phyloP scores from a whole-genome alignment of 1,140 invertebrate species.

The Grapholita molesta region DNA sequence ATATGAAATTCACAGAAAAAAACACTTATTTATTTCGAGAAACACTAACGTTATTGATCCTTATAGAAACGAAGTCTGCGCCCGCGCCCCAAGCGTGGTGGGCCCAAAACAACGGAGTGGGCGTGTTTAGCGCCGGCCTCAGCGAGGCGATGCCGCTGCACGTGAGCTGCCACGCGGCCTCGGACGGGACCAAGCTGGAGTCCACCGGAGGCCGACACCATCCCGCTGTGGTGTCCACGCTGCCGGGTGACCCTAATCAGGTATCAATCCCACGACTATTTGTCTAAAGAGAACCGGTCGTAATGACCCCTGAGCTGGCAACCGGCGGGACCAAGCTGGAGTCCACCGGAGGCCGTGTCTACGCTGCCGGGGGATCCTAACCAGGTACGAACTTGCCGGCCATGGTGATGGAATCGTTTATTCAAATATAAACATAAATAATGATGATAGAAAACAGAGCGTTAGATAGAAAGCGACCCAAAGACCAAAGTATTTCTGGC shows the following conservation, averaged over 20 bases:
- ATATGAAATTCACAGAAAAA: too few species aligned
- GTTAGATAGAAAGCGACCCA: too few species aligned
- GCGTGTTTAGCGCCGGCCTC: slow-evolving; percentile 73
- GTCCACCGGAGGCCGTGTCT: slow-evolving; percentile 51
- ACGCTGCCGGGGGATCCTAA: slow-evolving; percentile 38
- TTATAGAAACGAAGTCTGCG: slow-evolving; percentile 28
- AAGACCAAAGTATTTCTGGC: too few species aligned
- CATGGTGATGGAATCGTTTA: too few species aligned
- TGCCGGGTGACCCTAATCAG: slow-evolving; percentile 39
- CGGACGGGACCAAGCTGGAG: slow-evolving; percentile 84
- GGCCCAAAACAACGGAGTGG: slow-evolving; percentile 51
- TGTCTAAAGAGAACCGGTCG: too few species aligned
- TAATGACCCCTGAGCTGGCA: slow-evolving; percentile 83
- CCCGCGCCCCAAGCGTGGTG: slow-evolving; percentile 41
- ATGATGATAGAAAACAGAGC: too few species aligned
- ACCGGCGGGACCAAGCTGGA: slow-evolving; percentile 83
- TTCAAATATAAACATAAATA: too few species aligned
- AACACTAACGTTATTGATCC: background rate
- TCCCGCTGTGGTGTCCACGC: slow-evolving; percentile 47
- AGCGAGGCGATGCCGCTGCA: slow-evolving; percentile 84
- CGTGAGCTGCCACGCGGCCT: slow-evolving; percentile 83
- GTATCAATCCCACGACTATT: too few species aligned
- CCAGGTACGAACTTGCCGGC: slow-evolving; percentile 48
- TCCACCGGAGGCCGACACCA: slow-evolving; percentile 51
- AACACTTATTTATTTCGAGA: background rate